phyloP scores from a whole-genome alignment of 2,888 invertebrate genomes.

The Rhaphigaster nebulosa region DNA sequence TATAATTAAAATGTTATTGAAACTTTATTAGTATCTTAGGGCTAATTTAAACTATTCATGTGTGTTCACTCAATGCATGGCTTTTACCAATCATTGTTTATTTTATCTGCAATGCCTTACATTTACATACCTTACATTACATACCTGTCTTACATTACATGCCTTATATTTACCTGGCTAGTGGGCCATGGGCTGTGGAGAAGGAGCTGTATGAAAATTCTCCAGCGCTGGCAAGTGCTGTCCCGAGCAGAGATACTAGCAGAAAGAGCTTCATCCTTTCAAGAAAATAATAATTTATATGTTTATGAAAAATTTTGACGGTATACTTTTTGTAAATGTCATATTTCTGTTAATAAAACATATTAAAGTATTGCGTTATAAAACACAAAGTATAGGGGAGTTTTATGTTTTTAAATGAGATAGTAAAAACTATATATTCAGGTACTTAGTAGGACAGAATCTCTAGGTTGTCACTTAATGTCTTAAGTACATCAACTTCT shows the following conservation, averaged over 20 bases:
- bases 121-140: too few species aligned
- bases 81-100: background rate
- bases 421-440: too few species aligned
- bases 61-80: background rate
- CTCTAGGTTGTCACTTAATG: too few species aligned
- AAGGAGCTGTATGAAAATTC: constrained; percentile 70
- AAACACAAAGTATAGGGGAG: too few species aligned
- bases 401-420: too few species aligned
- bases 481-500: too few species aligned
- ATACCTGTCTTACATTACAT: too few species aligned
- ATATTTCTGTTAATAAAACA: background rate
- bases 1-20: too few species aligned
- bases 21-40: too few species aligned
- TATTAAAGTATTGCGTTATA: background rate
- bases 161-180: constrained; percentile 43
- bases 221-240: constrained; percentile 66
- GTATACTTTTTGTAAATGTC: background rate
- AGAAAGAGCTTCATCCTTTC: constrained; percentile 67
- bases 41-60: too few species aligned
- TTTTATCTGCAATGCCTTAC: background rate
- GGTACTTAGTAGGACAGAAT: too few species aligned
- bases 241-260: constrained; percentile 67
- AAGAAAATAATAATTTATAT: background rate
- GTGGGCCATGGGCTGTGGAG: constrained; percentile 65
- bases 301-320: too few species aligned